Conservation (phyloP, 2,113 vertebrate species). For the Kobus ellipsiprymnus region DNA sequence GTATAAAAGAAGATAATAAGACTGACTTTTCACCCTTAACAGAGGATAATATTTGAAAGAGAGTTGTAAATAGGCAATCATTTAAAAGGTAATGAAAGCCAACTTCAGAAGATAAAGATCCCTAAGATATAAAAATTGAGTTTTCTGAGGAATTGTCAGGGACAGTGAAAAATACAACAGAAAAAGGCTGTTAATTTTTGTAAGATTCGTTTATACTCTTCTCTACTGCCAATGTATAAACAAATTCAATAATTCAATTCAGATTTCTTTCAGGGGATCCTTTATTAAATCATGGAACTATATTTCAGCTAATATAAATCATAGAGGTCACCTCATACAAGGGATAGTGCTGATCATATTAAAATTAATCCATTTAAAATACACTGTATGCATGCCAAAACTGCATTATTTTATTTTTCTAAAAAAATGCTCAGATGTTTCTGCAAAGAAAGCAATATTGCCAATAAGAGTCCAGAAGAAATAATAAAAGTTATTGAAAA, state of each 20-base stretch:
- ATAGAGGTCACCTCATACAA: neutral
- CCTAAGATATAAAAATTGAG: neutral
- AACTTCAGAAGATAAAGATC: constrained; percentile 38
- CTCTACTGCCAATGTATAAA: neutral
- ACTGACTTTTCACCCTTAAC: neutral
- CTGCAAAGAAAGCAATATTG: neutral
- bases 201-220: constrained; percentile 17
- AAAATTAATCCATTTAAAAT: constrained; percentile 50
- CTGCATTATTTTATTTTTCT: neutral
- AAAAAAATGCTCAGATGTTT: neutral
- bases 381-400: neutral
- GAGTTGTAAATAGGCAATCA: constrained; percentile 20
- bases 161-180: neutral
- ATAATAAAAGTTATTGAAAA: neutral
- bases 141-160: neutral
- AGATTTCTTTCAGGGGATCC: constrained; percentile 11
- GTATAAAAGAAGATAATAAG: neutral
- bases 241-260: constrained; percentile 44
- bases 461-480: neutral
- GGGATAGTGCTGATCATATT: neutral
- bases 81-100: constrained; percentile 35
- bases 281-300: constrained; percentile 18
- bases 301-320: constrained; percentile 40
- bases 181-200: constrained; percentile 35
- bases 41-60: constrained; percentile 35